A percentile compares a stretch with the other conserved stretches of the same genome.
Conservation (phyloP, 2,113 vertebrate genomes). For the Nerophis lumbriciformis region DNA sequence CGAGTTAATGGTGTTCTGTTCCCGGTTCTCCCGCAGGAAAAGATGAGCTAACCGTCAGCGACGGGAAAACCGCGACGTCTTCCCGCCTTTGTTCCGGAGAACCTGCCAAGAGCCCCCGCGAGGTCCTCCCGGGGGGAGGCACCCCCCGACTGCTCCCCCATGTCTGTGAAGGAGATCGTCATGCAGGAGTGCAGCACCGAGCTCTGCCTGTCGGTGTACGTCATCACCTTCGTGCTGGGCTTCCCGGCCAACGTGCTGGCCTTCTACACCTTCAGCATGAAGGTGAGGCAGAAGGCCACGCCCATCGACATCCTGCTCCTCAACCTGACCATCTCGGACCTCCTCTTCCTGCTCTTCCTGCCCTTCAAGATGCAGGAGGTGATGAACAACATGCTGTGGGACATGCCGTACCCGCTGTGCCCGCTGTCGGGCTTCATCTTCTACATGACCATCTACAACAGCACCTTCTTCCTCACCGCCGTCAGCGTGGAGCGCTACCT, state of each 20-base stretch:
- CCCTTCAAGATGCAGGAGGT: slow-evolving; percentile 84
- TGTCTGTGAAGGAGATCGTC: slow-evolving; percentile 17
- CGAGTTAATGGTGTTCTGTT: not conserved
- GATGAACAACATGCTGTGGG: slow-evolving; percentile 63
- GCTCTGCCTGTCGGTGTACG: slow-evolving; percentile 75
- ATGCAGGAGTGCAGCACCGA: slow-evolving; percentile 48
- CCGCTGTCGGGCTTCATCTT: slow-evolving; percentile 78
- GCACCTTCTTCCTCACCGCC: slow-evolving; percentile 79
- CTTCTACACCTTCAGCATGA: slow-evolving; percentile 74
- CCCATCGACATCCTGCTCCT: slow-evolving; percentile 84
- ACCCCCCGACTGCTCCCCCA: not conserved
- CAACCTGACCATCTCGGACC: slow-evolving; percentile 82
- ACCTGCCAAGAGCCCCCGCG: slow-evolving; percentile 33
- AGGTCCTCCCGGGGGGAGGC: slow-evolving; percentile 13
- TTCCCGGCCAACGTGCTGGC: slow-evolving; percentile 81
- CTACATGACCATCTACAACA: slow-evolving; percentile 88
- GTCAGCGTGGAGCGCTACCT: slow-evolving; percentile 86
- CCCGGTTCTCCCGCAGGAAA: slow-evolving; percentile 34
- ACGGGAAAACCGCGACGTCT: slow-evolving; percentile 49
- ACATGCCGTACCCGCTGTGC: slow-evolving; percentile 69
- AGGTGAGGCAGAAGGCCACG: slow-evolving; percentile 68
- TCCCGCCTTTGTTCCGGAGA: slow-evolving; percentile 48
- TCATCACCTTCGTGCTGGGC: slow-evolving; percentile 78
- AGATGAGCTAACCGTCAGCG: slow-evolving; percentile 43
- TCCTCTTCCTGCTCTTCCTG: slow-evolving; percentile 81